Conservation (phyloP, 2,113 vertebrate genomes). For the Sturnira hondurensis region DNA sequence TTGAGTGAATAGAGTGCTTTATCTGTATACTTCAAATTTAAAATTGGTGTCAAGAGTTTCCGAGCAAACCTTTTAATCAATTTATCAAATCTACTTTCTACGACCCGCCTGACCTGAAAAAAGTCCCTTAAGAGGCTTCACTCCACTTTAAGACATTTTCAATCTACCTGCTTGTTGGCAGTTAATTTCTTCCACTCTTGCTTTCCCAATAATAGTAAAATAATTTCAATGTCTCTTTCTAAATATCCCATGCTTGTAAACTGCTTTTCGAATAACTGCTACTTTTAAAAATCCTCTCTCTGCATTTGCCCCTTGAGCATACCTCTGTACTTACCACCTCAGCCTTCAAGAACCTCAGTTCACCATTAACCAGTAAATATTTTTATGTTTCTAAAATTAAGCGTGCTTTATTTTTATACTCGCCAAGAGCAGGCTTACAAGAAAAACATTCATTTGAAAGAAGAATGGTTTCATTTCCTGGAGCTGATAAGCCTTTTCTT, state of each 20-base stretch:
- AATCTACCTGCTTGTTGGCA: background rate
- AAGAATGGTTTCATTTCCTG: constrained; percentile 8
- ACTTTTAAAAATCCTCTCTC: background rate
- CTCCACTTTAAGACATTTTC: background rate
- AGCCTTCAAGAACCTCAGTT: background rate
- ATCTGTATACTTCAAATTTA: background rate
- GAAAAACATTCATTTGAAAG: background rate
- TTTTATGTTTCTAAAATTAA: background rate
- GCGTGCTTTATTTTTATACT: background rate
- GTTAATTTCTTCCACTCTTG: background rate
- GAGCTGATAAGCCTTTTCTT: background rate
- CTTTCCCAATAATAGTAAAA: background rate
- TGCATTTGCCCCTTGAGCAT: background rate
- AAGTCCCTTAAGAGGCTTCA: background rate
- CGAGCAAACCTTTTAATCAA: background rate
- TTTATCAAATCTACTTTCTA: background rate
- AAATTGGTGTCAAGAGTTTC: background rate
- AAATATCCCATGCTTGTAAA: background rate
- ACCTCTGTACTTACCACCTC: background rate
- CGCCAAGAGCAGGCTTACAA: constrained; percentile 10
- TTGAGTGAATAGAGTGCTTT: background rate
- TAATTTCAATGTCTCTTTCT: background rate
- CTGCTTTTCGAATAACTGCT: background rate
- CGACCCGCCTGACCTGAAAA: background rate
- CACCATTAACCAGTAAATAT: background rate